A percentile compares a stretch with the other conserved stretches of the same genome.
Evolutionary conservation across 2,797 vertebrate genomes (phyloP).

Genomic region (Gorsachius magnificus): DNA sequence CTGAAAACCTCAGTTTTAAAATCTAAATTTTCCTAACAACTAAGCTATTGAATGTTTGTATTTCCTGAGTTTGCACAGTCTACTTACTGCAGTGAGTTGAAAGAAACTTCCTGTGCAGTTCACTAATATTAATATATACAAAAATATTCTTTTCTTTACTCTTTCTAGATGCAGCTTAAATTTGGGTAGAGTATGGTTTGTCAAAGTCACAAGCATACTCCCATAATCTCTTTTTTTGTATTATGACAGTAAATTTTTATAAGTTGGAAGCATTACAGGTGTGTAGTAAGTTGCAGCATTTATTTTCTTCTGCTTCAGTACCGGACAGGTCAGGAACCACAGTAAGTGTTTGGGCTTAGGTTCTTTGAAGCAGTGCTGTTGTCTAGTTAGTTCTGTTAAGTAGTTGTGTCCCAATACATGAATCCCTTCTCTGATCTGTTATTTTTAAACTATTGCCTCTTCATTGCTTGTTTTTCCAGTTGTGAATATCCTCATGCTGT

Average conservation of each 20-base stretch:
- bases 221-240: neutral
- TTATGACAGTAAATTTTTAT: neutral
- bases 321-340: neutral
- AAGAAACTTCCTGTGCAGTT: neutral
- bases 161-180: neutral
- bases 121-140: neutral
- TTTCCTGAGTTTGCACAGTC: neutral
- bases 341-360: neutral
- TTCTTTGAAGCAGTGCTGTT: neutral
- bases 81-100: neutral
- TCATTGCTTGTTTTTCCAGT: neutral
- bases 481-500: neutral
- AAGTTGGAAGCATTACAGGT: neutral
- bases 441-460: neutral
- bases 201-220: neutral
- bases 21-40: neutral
- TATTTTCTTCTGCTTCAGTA: neutral
- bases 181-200: neutral
- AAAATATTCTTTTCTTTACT: neutral
- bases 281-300: neutral
- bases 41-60: neutral
- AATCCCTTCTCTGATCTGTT: neutral
- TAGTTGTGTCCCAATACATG: neutral
- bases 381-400: neutral
- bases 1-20: conserved; percentile 4